These are phyloP conservation scores for Propithecus coquereli DNA, from an alignment of 2,113 vertebrate genomes.

Conservation along the genomic window DNA sequence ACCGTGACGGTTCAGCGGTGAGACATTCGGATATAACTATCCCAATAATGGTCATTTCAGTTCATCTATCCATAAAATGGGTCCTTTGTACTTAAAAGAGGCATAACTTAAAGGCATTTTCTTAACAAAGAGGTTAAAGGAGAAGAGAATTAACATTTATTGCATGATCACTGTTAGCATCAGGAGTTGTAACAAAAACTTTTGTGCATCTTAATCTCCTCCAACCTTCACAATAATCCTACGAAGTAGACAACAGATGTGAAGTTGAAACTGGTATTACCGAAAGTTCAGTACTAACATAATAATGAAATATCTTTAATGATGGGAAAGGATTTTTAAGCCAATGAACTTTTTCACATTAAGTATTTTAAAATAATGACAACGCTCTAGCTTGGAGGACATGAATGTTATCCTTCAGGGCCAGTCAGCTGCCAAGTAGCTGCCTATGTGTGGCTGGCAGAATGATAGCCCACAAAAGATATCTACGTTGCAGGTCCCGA, in stretches of 20 bases:
- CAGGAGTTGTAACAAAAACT: not conserved
- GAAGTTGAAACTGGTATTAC: not conserved
- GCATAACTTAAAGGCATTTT: not conserved
- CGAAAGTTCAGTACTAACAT: not conserved
- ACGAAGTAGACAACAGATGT: not conserved
- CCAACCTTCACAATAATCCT: not conserved
- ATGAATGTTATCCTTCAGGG: not conserved
- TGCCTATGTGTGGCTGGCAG: too few relatives aligned
- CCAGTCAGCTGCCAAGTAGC: not conserved
- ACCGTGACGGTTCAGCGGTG: fast-evolving
- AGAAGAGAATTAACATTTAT: not conserved
- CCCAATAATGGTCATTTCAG: not conserved
- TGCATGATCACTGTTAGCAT: not conserved
- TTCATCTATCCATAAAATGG: not conserved
- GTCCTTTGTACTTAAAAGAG: not conserved
- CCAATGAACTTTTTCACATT: not conserved
- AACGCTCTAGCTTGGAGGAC: not conserved
- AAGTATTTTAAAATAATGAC: not conserved
- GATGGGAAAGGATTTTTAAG: not conserved
- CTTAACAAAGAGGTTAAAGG: not conserved
- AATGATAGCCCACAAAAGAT: not conserved
- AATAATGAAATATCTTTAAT: not conserved
- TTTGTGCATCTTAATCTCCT: not conserved
- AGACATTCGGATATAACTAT: not conserved
- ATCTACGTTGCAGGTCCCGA: not conserved